Conservation (phyloP, 2,113 vertebrate genomes). For the Microcebus ravelobensis region DNA sequence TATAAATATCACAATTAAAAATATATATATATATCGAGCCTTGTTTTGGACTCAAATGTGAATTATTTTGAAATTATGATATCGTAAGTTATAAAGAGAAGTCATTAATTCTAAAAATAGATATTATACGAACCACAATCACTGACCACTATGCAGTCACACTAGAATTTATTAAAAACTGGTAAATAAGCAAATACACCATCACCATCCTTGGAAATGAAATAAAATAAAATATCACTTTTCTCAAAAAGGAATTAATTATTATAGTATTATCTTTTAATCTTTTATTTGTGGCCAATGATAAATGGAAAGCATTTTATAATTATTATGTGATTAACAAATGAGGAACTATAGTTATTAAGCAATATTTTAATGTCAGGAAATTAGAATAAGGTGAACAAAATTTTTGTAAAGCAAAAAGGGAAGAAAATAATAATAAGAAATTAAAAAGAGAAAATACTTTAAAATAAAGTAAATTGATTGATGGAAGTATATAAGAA, state of each 20-base stretch:
- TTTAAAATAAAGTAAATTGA: neutral
- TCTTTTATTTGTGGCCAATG: neutral
- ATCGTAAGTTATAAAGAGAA: slow-evolving; percentile 10
- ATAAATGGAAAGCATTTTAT: neutral
- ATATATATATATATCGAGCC: neutral
- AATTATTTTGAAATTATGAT: slow-evolving; percentile 17
- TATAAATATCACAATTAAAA: neutral
- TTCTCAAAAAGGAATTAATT: neutral
- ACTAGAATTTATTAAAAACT: neutral
- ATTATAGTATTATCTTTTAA: neutral
- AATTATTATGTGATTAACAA: neutral
- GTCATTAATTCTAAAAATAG: neutral
- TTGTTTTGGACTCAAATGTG: neutral
- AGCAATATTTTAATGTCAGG: neutral
- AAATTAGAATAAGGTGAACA: slow-evolving; percentile 1
- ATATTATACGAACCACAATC: neutral
- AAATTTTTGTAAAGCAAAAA: neutral
- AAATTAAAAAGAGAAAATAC: slow-evolving; percentile 23
- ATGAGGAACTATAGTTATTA: neutral
- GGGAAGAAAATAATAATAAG: neutral
- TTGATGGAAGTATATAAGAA: neutral
- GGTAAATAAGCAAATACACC: neutral
- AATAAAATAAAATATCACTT: slow-evolving; percentile 9
- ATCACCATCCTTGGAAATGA: neutral
- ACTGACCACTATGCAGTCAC: neutral